A percentile compares a stretch with the other conserved stretches of the same genome.
phyloP scores from a whole-genome alignment of 2,113 vertebrate species.

The Neomonachus schauinslandi region DNA sequence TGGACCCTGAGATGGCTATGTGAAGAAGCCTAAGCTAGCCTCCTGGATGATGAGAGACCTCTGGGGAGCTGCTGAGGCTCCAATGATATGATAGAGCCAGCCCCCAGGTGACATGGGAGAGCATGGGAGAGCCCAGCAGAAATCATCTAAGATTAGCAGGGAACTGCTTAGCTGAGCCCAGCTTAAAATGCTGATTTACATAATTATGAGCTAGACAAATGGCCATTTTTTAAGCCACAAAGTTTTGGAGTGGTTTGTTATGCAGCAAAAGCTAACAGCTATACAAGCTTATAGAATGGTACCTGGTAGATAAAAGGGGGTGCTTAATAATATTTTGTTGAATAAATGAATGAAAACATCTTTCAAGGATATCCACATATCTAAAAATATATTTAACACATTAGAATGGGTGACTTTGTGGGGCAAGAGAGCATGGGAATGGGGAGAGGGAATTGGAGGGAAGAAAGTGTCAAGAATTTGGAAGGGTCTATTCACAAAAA shows the following conservation, averaged over 20 bases:
- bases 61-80: not conserved
- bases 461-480: not conserved
- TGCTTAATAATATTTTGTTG: slow-evolving; percentile 16
- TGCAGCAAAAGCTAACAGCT: not conserved
- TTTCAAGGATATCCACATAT: not conserved
- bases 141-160: not conserved
- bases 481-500: not conserved
- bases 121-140: not conserved
- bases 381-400: not conserved
- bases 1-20: not conserved
- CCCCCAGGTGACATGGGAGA: no score
- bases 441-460: not conserved
- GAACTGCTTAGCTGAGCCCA: not conserved
- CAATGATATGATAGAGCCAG: not conserved
- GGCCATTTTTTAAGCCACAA: not conserved
- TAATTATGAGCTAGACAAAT: not conserved
- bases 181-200: not conserved
- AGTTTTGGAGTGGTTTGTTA: not conserved
- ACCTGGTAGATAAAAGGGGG: not conserved
- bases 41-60: not conserved
- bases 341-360: not conserved
- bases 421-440: not conserved
- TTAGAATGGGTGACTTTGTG: not conserved
- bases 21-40: not conserved
- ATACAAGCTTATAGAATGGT: not conserved